Evolutionary conservation across 2,113 vertebrate species (phyloP).

Genomic region (Chrysemys picta): DNA sequence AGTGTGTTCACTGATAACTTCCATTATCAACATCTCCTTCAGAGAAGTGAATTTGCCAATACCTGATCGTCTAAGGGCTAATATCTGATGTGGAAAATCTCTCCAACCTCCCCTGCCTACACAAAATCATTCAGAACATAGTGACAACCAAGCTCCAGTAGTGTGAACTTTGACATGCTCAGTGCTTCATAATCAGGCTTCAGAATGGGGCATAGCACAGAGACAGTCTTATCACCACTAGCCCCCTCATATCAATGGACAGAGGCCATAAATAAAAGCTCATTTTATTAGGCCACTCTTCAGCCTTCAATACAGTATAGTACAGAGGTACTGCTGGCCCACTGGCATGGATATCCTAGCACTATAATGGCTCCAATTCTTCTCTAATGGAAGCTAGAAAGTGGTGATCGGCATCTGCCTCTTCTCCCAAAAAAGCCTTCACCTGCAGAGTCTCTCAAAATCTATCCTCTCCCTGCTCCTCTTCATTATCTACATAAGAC

Average conservation of each 20-base stretch:
- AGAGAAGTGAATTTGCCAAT: not conserved
- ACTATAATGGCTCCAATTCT: not conserved
- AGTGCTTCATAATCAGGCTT: not conserved
- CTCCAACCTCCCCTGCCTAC: not conserved
- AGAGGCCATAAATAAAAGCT: not conserved
- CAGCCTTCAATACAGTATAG: too few relatives aligned
- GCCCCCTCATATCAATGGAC: not conserved
- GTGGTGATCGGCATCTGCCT: not conserved
- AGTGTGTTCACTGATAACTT: accelerated
- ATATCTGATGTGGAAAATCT: not conserved
- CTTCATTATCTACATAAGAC: not conserved
- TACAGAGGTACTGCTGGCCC: not conserved
- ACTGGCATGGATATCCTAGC: not conserved
- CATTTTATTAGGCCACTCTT: not conserved
- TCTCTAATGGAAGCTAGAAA: not conserved
- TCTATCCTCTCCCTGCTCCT: not conserved
- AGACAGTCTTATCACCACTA: not conserved
- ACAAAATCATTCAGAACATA: not conserved
- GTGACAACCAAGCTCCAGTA: not conserved
- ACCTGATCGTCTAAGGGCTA: not conserved
- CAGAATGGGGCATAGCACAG: not conserved
- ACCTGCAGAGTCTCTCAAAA: constrained; percentile 2
- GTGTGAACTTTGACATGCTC: not conserved
- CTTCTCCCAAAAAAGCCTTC: not conserved
- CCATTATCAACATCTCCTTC: not conserved